Evolutionary conservation across 2,113 vertebrate species (phyloP).

Genomic region (Eudyptes chrysolophus): DNA sequence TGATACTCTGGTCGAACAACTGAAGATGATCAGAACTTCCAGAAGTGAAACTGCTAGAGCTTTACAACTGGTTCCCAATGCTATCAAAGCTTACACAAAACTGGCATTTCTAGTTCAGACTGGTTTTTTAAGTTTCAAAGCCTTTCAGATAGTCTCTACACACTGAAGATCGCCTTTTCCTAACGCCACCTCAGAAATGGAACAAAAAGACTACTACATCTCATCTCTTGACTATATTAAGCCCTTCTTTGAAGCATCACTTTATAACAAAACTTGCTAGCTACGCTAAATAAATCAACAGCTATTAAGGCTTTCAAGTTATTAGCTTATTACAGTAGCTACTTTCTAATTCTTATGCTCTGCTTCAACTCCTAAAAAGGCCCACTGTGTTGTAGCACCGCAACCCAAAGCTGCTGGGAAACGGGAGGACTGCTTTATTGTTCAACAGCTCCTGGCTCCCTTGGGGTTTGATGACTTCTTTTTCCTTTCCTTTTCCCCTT

Average conservation of each 20-base stretch:
- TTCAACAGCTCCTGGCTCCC: slow-evolving; percentile 2
- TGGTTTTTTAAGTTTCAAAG: background rate
- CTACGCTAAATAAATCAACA: slow-evolving; percentile 33
- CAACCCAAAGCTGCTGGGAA: background rate
- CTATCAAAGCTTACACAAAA: background rate
- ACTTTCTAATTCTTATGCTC: background rate
- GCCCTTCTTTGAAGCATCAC: background rate
- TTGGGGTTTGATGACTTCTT: background rate
- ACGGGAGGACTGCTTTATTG: background rate
- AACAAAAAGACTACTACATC: slow-evolving; percentile 2
- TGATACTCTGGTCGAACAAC: background rate
- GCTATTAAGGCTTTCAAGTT: slow-evolving; percentile 21
- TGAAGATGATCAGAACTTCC: background rate
- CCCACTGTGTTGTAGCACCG: background rate
- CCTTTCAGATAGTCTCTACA: background rate
- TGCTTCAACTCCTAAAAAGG: background rate
- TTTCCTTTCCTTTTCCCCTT: background rate
- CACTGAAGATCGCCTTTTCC: background rate
- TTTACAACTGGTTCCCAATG: background rate
- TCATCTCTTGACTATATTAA: background rate
- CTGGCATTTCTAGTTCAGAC: background rate
- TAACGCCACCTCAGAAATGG: background rate
- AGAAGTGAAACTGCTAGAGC: background rate
- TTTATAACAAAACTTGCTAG: slow-evolving; percentile 26
- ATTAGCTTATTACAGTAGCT: slow-evolving; percentile 18